Evolutionary conservation across 2,797 vertebrate species (phyloP), one percentile per base, ranked within the genome.

Genomic region (Clarias pachynema): DNA sequence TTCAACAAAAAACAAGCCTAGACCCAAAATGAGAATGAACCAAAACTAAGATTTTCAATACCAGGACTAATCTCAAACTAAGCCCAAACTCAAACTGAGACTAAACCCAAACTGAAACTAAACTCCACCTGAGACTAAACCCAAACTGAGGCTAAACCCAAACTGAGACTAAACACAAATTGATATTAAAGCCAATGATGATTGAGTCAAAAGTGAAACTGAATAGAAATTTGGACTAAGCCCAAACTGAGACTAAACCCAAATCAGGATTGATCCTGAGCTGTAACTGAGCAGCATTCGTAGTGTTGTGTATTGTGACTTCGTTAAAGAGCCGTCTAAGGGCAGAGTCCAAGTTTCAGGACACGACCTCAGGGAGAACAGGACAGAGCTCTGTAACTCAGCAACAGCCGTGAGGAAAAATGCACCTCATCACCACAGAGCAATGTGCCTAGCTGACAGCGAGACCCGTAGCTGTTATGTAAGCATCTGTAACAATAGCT

Each of bases 351-450:
- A 72, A 18, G 14, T 12, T 80, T 81, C 57, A 18, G 63, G 73
- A 75, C 37, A 24, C 15, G 57, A 56, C 26, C n/a, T 62, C 63
- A 34, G 37, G 26, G 65, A 70, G 53, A 31, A 69, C 74, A 57
- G 60, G 29, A 66, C 24, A 70, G 53, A 70, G 29, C 56, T 63
- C 77, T 26, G 81, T 79, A 63, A 65, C 85, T 83, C 57, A 83
- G 85, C 81, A 86, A 86, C 81, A 83, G 24, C 57, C 44, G 12
- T 40, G 65, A 83, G 57, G 65, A 86, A 83, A 79, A 79, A 82
- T 86, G 81, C 79, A 37, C 37, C 62, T 77, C 65, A 83, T 86
- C 56, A 59, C n/a, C 2, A 59, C 31, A 77, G 70, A 86, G 72
- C 80, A 37, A 34, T 29, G 29, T 69, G 57, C 26, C 74, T 26